Conservation (phyloP, 2,888 invertebrate species). For the Agrotis exclamationis region DNA sequence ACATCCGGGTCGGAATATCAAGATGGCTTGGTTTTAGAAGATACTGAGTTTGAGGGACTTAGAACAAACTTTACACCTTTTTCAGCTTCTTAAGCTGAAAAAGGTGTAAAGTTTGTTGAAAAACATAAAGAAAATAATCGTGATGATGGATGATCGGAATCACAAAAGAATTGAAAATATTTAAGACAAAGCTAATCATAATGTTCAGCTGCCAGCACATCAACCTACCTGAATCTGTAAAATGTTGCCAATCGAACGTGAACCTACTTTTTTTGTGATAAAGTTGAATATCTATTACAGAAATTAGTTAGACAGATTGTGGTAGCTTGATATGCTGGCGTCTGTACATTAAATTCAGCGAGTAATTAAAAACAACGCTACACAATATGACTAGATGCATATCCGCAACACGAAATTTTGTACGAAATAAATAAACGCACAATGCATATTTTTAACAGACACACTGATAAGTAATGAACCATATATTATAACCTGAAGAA, state of each 20-base stretch:
- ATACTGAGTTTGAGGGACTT: not conserved
- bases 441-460: not conserved
- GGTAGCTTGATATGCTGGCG: no score
- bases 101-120: not conserved
- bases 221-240: no score
- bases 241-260: no score
- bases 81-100: not conserved
- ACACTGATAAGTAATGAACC: not conserved
- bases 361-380: not conserved
- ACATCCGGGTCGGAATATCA: slow-evolving; percentile 21
- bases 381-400: no score
- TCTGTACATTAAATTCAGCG: not conserved
- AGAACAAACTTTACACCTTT: no score
- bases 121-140: not conserved
- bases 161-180: not conserved
- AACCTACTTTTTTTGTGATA: no score
- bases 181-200: not conserved
- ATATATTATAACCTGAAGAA: not conserved
- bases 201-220: no score
- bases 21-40: not conserved
- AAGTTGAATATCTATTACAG: no score
- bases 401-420: no score
- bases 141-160: not conserved
- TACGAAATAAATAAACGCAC: no score
- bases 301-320: no score